Conservation (phyloP, 2,797 vertebrate species). For the Zalophus californianus region DNA sequence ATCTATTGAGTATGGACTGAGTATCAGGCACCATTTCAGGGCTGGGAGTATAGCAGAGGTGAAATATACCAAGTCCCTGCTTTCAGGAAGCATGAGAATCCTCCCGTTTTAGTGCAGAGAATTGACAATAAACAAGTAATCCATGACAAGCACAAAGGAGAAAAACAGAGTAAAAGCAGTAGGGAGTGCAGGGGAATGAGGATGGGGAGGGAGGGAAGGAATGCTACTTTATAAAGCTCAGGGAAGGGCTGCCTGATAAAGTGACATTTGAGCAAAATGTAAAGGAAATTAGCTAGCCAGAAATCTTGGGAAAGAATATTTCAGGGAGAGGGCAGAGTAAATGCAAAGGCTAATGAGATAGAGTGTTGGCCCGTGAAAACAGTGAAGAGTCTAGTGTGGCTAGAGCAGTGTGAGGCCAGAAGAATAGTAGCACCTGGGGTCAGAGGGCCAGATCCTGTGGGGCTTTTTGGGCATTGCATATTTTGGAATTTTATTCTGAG, state of each 20-base stretch:
- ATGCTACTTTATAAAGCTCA: not conserved
- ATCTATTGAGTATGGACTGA: not conserved
- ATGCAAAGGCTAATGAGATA: no score
- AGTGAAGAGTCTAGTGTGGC: not conserved
- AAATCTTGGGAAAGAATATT: not conserved
- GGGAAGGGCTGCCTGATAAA: not conserved
- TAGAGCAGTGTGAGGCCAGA: no score
- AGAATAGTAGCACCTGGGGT: not conserved
- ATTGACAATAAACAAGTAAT: not conserved
- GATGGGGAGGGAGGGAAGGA: not conserved
- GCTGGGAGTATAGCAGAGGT: not conserved
- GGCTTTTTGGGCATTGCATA: not conserved
- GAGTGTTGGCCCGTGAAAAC: not conserved
- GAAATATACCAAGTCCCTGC: not conserved
- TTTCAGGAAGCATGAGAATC: not conserved
- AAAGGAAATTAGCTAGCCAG: not conserved
- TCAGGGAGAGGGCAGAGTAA: not conserved
- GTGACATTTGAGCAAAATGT: not conserved
- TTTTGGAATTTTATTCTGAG: not conserved
- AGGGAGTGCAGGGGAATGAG: fast-evolving
- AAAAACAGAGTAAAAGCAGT: not conserved
- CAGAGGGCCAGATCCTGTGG: not conserved
- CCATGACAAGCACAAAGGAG: not conserved
- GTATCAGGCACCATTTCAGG: not conserved
- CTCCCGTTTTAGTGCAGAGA: not conserved